phyloP scores from a whole-genome alignment of 2,113 vertebrate species.

The Hydrochoerus hydrochaeris region DNA sequence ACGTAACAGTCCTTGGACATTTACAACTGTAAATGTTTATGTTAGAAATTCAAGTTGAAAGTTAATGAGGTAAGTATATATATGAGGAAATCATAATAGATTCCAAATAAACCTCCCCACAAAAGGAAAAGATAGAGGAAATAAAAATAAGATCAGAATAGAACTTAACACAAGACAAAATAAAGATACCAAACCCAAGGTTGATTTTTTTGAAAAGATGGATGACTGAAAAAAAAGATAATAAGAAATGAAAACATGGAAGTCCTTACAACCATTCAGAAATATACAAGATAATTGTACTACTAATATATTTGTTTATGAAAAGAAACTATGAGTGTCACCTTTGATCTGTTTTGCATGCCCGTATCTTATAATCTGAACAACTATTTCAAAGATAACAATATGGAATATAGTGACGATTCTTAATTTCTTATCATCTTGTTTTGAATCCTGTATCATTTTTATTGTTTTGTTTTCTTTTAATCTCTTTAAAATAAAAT shows the following conservation, averaged over 20 bases:
- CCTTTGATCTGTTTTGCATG: too few species aligned
- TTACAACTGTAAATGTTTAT: neutral
- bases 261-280: neutral
- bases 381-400: too few species aligned
- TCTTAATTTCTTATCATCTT: too few species aligned
- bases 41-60: neutral
- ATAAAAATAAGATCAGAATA: neutral
- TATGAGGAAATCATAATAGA: neutral
- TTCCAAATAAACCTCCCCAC: neutral
- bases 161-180: neutral
- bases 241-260: neutral
- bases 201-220: neutral
- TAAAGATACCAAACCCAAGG: neutral
- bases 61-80: constrained; percentile 2
- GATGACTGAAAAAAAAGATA: neutral
- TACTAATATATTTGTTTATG: too few species aligned
- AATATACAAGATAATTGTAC: neutral
- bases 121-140: neutral
- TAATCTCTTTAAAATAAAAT: too few species aligned
- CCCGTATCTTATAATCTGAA: too few species aligned
- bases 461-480: too few species aligned
- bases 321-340: too few species aligned
- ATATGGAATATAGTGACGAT: too few species aligned
- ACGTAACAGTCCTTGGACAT: neutral
- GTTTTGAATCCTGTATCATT: too few species aligned